A percentile compares a stretch with the other conserved stretches of the same genome.
phyloP scores from a whole-genome alignment of 2,888 invertebrate species.

The Nemotelus pantherinus region DNA sequence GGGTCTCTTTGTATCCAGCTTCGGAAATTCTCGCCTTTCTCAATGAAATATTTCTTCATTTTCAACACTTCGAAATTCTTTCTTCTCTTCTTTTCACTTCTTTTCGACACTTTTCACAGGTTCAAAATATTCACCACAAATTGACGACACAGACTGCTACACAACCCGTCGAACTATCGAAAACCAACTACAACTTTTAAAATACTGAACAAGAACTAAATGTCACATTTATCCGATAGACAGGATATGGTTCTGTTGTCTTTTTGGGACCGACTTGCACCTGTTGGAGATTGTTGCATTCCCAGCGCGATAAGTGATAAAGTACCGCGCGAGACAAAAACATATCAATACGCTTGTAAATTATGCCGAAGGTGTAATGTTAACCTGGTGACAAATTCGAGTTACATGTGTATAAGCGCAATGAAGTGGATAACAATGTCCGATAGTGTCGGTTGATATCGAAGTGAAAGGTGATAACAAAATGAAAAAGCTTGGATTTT shows the following conservation, averaged over 20 bases:
- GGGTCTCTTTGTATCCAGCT: conserved; percentile 65
- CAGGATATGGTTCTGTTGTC: not conserved
- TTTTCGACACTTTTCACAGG: not conserved
- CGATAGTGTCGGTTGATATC: no score
- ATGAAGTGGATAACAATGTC: no score
- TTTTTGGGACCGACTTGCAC: not conserved
- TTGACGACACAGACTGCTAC: not conserved
- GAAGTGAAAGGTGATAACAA: no score
- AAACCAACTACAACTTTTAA: not conserved
- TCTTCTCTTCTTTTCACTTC: no score
- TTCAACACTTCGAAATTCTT: no score
- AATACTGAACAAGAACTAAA: not conserved
- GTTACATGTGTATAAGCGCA: no score
- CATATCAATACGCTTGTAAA: conserved; percentile 7
- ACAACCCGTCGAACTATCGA: not conserved
- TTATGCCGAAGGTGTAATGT: not conserved
- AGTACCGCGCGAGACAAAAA: not conserved
- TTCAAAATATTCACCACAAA: not conserved
- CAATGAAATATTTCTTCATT: not conserved
- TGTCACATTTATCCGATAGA: no score
- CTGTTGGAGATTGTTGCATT: conserved; percentile 6
- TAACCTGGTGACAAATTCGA: no score
- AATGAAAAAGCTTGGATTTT: no score
- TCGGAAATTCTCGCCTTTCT: conserved; percentile 32
- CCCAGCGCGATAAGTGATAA: conserved; percentile 4